Evolutionary conservation across 2,113 vertebrate species (phyloP).

Genomic region (Cheilinus undulatus): DNA sequence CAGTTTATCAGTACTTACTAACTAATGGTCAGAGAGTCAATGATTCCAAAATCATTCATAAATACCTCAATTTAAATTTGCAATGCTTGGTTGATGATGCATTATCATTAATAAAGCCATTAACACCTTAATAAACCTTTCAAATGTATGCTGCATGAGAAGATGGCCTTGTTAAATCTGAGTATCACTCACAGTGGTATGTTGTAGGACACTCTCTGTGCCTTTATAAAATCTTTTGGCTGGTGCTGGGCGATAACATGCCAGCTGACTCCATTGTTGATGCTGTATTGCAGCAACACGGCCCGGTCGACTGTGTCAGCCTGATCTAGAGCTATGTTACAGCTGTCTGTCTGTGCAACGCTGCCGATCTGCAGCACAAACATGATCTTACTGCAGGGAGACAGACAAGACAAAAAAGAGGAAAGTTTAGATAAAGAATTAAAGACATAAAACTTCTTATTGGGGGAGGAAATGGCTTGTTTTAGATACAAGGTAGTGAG

Average conservation of each 20-base stretch:
- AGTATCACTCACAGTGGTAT: slow-evolving; percentile 92
- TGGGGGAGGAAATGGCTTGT: background rate
- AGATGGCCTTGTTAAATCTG: background rate
- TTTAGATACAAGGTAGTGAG: background rate
- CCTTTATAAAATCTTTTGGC: slow-evolving; percentile 98
- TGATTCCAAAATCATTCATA: no score
- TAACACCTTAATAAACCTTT: background rate
- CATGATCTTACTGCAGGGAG: slow-evolving; percentile 95
- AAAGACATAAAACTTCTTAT: background rate
- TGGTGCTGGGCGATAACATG: slow-evolving; percentile 98
- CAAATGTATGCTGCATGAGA: background rate
- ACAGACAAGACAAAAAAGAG: slow-evolving; percentile 22
- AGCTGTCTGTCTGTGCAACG: slow-evolving; percentile 94
- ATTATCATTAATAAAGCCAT: slow-evolving; percentile 7
- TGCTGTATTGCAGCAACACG: slow-evolving; percentile 95
- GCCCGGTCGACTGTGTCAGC: slow-evolving; percentile 93
- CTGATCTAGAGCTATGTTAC: slow-evolving; percentile 93
- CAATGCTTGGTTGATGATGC: background rate
- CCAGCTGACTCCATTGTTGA: slow-evolving; percentile 97
- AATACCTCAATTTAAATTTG: no score
- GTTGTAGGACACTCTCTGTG: slow-evolving; percentile 98
- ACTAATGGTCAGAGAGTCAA: no score
- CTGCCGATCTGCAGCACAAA: slow-evolving; percentile 99
- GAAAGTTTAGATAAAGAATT: slow-evolving; percentile 4
- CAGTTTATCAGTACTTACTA: no score